phyloP scores from a whole-genome alignment of 1,140 invertebrate species.

The Riptortus pedestris region DNA sequence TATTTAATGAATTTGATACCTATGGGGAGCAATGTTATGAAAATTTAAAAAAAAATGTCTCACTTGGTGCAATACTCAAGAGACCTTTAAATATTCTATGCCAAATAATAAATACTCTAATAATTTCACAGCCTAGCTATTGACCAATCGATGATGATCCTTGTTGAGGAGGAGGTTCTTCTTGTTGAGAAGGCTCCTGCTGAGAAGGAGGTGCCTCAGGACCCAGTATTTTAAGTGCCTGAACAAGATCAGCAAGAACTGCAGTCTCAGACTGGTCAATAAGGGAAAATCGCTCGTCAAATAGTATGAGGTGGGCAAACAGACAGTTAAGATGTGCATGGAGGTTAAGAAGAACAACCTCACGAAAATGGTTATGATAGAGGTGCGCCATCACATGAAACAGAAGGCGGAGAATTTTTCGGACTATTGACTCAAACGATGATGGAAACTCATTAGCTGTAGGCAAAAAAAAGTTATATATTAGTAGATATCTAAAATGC shows the following conservation, averaged over 20 bases:
- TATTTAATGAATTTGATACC: not conserved
- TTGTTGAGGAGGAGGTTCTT: slow-evolving; percentile 1
- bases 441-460: slow-evolving; percentile 88
- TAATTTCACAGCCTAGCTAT: slow-evolving; percentile 14
- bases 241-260: slow-evolving; percentile 75
- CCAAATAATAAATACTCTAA: slow-evolving; percentile 5
- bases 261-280: slow-evolving; percentile 93
- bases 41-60: slow-evolving; percentile 7
- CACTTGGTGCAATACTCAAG: slow-evolving; percentile 11
- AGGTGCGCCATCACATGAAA: slow-evolving; percentile 96
- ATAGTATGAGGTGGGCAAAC: slow-evolving; percentile 87
- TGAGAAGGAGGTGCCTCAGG: slow-evolving; percentile 17
- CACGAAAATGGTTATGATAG: slow-evolving; percentile 94
- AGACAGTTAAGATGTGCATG: slow-evolving; percentile 92
- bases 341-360: slow-evolving; percentile 81
- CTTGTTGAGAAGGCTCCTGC: not conserved
- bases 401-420: slow-evolving; percentile 89
- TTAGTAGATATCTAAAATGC: not conserved
- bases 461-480: slow-evolving; percentile 28
- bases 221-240: slow-evolving; percentile 46
- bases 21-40: not conserved
- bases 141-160: not conserved
- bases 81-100: slow-evolving; percentile 8
- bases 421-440: slow-evolving; percentile 86
- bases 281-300: slow-evolving; percentile 76